Base-by-base conservation (phyloP, 2,888 invertebrate genomes). In the Diploptera punctata region DNA sequence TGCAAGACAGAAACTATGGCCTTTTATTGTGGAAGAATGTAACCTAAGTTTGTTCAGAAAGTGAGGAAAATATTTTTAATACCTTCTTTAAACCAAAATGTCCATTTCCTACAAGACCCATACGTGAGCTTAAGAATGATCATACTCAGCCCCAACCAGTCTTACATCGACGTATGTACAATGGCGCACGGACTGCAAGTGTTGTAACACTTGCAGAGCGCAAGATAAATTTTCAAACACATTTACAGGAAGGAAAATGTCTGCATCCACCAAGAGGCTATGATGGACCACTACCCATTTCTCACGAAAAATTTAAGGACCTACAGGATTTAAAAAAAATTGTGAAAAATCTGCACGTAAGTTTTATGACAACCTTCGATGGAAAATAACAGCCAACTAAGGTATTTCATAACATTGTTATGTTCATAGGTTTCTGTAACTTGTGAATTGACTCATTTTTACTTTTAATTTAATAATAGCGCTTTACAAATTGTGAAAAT, bases 11-110 rank as follows among this genome's bases (percentile, higher is more conserved):
- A n/a, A 49, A 49, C 49, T n/a, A 49, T 13, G 49, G 4, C 49
- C 49, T 49, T 49, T 49, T 49, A 49, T 49, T 49, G 49, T 49
- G 49, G 18, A 49, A 49, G 49, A 49, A 49, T 49, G 49, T 49
- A n/a, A 49, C 49, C 49, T 13, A 49, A 49, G 49, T 49, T 49
- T 49, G n/a, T 49, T 18, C 18, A 49, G n/a, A n/a, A 49, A 5
- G 10, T 49, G 49, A n/a, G 49, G 49, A 49, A n/a, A 49, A 7
- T 5, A 49, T 5, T 49, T 49, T n/a, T 5, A 13, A 7, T 5
- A 49, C n/a, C 38, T 9, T 9, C 38, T 13, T n/a, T n/a, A 49
- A 49, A 5, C n/a, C n/a, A n/a, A n/a, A n/a, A n/a, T n/a, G n/a
- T n/a, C n/a, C n/a, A n/a, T n/a, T n/a, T n/a, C n/a, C n/a, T n/a